phyloP scores from a whole-genome alignment of 2,113 vertebrate species.

The Neodontobutis hainanensis region DNA sequence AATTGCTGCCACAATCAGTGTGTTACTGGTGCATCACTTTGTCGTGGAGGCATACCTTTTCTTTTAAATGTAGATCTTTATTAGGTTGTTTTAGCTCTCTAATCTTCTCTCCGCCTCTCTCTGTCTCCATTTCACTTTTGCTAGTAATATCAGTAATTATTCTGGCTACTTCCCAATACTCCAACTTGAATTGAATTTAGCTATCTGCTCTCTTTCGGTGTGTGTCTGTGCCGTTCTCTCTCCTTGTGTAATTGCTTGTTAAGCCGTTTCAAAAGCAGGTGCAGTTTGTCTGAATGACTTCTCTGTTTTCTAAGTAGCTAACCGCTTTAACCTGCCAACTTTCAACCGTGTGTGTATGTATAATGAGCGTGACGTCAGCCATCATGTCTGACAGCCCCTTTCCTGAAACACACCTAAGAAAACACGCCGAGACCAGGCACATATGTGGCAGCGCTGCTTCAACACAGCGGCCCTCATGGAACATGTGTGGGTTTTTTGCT shows the following conservation, averaged over 20 bases:
- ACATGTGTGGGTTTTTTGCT: constrained; percentile 1
- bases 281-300: constrained; percentile 72
- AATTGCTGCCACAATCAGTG: constrained; percentile 57
- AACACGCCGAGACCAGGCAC: constrained; percentile 54
- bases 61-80: constrained; percentile 35
- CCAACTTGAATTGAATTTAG: constrained; percentile 46
- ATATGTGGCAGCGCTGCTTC: constrained; percentile 21
- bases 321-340: constrained; percentile 63
- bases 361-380: constrained; percentile 68
- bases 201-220: constrained; percentile 25
- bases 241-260: constrained; percentile 65
- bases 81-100: constrained; percentile 30
- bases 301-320: constrained; percentile 68
- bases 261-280: constrained; percentile 73
- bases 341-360: constrained; percentile 20
- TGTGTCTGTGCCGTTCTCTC: constrained; percentile 21
- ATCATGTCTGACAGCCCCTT: constrained; percentile 71
- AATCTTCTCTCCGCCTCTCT: constrained; percentile 10
- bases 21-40: constrained; percentile 44
- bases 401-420: constrained; percentile 75
- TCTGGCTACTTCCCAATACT: constrained; percentile 45
- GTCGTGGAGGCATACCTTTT: constrained; percentile 10
- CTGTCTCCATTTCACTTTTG: constrained; percentile 42
- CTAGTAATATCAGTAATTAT: constrained; percentile 58
- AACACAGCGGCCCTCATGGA: constrained; percentile 4